These are phyloP conservation scores for Eurystomus gularis DNA, from an alignment of 2,113 vertebrate species.

Conservation along the genomic window DNA sequence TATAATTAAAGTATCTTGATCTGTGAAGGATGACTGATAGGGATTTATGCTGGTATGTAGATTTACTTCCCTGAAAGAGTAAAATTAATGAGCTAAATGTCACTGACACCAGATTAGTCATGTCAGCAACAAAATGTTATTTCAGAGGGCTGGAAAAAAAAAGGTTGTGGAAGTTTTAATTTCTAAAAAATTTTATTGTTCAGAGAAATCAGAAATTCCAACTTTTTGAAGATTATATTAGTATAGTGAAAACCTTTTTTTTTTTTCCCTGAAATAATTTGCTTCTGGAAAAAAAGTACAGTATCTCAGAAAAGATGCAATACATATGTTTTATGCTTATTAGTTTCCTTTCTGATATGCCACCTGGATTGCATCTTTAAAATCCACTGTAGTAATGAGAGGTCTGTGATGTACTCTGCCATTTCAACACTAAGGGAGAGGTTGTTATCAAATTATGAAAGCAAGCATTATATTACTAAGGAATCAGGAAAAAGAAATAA, in stretches of 20 bases:
- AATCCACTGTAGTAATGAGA: background rate
- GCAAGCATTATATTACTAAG: background rate
- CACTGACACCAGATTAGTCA: background rate
- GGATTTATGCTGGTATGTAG: background rate
- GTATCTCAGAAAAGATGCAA: background rate
- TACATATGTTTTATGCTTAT: background rate
- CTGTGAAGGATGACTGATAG: background rate
- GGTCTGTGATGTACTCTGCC: fast-evolving
- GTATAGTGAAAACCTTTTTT: fast-evolving
- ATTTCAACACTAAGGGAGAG: background rate
- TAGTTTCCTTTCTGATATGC: background rate
- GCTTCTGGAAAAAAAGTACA: background rate
- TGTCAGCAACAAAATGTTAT: background rate
- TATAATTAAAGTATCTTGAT: background rate
- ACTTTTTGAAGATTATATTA: background rate
- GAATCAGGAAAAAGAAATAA: background rate
- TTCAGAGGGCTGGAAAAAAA: background rate
- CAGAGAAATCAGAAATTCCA: background rate
- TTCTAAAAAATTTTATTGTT: background rate
- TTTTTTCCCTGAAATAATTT: background rate
- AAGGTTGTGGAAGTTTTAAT: background rate
- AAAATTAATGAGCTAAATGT: background rate
- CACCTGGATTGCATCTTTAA: background rate
- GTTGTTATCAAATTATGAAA: background rate
- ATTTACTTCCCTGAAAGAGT: background rate